Evolutionary conservation across 2,888 invertebrate species (phyloP).

Genomic region (Cheiracanthium punctorium): DNA sequence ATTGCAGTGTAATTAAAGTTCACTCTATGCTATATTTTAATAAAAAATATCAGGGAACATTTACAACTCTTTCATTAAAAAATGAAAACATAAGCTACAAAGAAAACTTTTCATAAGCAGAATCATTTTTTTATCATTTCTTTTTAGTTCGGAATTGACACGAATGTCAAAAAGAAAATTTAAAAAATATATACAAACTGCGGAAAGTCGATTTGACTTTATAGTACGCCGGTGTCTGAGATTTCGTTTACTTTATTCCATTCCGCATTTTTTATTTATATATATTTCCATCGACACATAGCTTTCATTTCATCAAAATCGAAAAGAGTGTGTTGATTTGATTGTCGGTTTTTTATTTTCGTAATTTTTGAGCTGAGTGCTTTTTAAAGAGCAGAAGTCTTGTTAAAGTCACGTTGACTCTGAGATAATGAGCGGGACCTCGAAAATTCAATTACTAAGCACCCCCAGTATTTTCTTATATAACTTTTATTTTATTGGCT

Average conservation of each 20-base stretch:
- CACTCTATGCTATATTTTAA: too few relatives aligned
- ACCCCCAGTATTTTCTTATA: slow-evolving; percentile 27
- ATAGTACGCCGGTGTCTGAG: background rate
- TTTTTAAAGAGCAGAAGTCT: slow-evolving; percentile 55
- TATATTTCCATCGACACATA: slow-evolving; percentile 37
- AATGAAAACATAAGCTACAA: too few relatives aligned
- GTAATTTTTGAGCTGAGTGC: slow-evolving; percentile 21
- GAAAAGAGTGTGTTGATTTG: slow-evolving; percentile 67
- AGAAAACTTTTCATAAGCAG: too few relatives aligned
- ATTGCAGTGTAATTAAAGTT: too few relatives aligned
- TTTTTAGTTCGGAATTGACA: background rate
- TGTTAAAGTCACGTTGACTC: slow-evolving; percentile 65
- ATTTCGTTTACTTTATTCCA: slow-evolving; percentile 36
- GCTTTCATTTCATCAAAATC: slow-evolving; percentile 68
- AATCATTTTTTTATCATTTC: background rate
- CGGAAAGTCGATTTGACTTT: slow-evolving; percentile 55
- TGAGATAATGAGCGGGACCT: slow-evolving; percentile 47
- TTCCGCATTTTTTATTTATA: slow-evolving; percentile 54
- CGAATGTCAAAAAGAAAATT: slow-evolving; percentile 18
- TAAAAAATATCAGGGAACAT: too few relatives aligned
- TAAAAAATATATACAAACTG: slow-evolving; percentile 39
- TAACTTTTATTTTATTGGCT: slow-evolving; percentile 33
- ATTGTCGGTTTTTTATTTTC: slow-evolving; percentile 40
- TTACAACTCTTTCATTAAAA: too few relatives aligned
- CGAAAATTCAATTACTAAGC: slow-evolving; percentile 69